These are phyloP conservation scores for Macaria liturata DNA, from an alignment of 2,888 invertebrate genomes.

Conservation along the genomic window DNA sequence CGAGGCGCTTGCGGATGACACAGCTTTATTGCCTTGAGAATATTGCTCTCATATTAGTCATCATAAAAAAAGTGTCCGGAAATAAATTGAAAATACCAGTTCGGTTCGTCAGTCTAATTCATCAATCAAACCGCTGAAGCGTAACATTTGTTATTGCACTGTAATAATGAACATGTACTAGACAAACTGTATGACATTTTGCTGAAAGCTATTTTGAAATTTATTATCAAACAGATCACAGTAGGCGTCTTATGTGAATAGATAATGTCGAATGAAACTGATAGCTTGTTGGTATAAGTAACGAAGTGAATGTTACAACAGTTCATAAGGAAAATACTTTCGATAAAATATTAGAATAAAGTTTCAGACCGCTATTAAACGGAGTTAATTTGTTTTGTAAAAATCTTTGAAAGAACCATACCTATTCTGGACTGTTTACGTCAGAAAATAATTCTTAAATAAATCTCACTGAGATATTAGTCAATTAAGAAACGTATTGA, in stretches of 20 bases:
- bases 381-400: no score
- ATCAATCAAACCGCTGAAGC: slow-evolving; percentile 28
- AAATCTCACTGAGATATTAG: no score
- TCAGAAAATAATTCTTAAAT: no score
- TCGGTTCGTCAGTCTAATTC: slow-evolving; percentile 24
- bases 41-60: slow-evolving; percentile 32
- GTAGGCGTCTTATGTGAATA: slow-evolving; percentile 20
- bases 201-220: slow-evolving; percentile 17
- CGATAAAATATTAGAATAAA: no score
- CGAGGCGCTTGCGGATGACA: slow-evolving; percentile 31
- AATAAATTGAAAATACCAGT: slow-evolving; percentile 31
- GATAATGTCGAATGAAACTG: slow-evolving; percentile 22
- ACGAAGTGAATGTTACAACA: background rate
- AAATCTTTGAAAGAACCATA: no score
- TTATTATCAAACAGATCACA: slow-evolving; percentile 10
- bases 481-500: no score
- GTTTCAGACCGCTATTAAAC: no score
- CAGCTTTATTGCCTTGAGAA: slow-evolving; percentile 27
- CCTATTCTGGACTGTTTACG: no score
- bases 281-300: no score
- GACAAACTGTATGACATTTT: slow-evolving; percentile 21
- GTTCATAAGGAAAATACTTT: slow-evolving; percentile 1
- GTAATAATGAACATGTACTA: slow-evolving; percentile 23
- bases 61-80: slow-evolving; percentile 27
- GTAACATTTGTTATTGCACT: slow-evolving; percentile 29